These are phyloP conservation scores for Parapristionchus giblindavisi DNA, from an alignment of 2,888 invertebrate species.

Conservation along the genomic window DNA sequence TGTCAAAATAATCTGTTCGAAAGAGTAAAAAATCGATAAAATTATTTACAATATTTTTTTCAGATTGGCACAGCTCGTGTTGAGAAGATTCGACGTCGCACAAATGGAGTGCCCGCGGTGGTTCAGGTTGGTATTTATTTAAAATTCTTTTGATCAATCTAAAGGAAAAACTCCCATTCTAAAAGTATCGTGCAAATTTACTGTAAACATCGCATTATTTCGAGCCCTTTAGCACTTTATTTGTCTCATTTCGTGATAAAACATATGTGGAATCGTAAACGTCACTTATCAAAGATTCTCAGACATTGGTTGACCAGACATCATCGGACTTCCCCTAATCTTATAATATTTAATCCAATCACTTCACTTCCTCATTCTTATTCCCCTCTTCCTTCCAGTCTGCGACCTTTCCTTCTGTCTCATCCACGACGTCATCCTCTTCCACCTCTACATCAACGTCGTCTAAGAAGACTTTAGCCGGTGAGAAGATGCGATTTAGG, in stretches of 20 bases:
- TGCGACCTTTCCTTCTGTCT: background rate
- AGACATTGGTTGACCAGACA: no score
- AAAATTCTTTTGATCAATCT: background rate
- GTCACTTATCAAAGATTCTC: no score
- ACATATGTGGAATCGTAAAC: no score
- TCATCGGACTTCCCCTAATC: no score
- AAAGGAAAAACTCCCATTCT: background rate
- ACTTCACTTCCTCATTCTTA: no score
- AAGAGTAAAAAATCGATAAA: background rate
- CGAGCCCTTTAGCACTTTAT: no score
- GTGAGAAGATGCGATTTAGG: no score
- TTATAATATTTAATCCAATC: no score
- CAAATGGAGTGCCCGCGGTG: background rate
- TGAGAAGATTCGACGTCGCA: constrained; percentile 19
- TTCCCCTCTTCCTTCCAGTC: no score
- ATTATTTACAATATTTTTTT: background rate
- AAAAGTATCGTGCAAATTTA: background rate
- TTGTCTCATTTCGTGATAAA: no score
- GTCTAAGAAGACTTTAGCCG: constrained; percentile 8
- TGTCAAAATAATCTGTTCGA: no score
- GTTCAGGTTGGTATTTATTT: background rate
- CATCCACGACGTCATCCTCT: background rate
- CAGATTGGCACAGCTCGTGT: constrained; percentile 22
- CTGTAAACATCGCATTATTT: background rate
- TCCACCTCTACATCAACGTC: background rate